A percentile compares a stretch with the other conserved stretches of the same genome.
Evolutionary conservation across 1,140 invertebrate species (phyloP).

Genomic region (Saccostrea echinata): DNA sequence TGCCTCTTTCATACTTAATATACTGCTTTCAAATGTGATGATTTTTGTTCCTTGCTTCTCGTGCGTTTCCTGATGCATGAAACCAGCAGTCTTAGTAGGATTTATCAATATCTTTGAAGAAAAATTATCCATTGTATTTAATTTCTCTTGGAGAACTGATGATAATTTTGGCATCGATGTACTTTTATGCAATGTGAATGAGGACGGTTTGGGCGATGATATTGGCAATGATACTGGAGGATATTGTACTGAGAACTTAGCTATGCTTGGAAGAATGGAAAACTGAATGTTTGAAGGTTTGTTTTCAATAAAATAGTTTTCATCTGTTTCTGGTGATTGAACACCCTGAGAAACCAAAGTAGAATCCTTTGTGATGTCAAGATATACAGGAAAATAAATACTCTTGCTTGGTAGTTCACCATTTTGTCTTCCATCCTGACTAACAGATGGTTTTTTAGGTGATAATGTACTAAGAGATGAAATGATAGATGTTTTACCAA

Average conservation of each 20-base stretch:
- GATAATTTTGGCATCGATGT: not conserved
- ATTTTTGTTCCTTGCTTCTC: not conserved
- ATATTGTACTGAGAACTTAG: not conserved
- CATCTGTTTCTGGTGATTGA: not conserved
- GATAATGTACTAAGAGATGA: not conserved
- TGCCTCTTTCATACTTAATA: too few species aligned
- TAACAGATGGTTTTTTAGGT: not conserved
- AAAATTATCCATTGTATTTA: not conserved
- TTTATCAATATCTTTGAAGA: not conserved
- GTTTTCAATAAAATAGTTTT: not conserved
- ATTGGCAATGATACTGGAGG: not conserved
- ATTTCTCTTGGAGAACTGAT: not conserved
- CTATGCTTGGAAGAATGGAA: not conserved
- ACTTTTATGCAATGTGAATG: not conserved
- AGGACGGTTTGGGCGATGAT: not conserved
- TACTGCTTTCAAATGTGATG: not conserved
- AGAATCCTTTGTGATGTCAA: not conserved
- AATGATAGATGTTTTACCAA: not conserved
- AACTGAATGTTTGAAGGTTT: not conserved
- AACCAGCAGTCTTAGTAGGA: not conserved
- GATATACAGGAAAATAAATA: not conserved
- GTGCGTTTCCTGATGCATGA: not conserved
- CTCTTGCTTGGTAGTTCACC: not conserved
- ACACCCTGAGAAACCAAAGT: not conserved
- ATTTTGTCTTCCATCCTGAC: not conserved